These are phyloP conservation scores for Momotus momota DNA, from an alignment of 2,797 vertebrate species.

Conservation along the genomic window DNA sequence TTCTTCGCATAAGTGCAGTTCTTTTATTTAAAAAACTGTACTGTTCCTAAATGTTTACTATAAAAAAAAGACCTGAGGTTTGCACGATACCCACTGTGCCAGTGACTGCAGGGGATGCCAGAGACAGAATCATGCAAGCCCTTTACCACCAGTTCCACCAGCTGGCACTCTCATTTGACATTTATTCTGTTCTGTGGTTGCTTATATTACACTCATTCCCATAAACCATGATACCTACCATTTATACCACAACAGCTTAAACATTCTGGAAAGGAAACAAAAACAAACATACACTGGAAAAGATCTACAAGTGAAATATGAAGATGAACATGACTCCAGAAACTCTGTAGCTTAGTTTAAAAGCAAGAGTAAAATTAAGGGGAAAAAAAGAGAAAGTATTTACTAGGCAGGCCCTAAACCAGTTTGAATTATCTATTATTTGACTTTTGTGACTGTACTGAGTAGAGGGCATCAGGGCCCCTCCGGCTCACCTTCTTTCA, in stretches of 20 bases:
- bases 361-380: neutral
- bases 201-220: neutral
- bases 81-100: rapidly evolving
- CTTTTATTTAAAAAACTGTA: neutral
- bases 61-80: neutral
- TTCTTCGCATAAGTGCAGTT: neutral
- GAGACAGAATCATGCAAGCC: neutral
- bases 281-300: neutral
- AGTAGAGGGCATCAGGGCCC: neutral
- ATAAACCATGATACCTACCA: neutral
- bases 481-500: conserved; percentile 92
- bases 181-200: neutral
- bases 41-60: neutral
- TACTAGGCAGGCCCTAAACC: neutral
- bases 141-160: neutral
- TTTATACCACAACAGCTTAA: neutral
- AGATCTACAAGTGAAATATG: neutral
- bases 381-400: neutral
- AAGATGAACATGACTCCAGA: neutral
- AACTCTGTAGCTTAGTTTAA: neutral
- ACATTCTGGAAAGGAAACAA: neutral
- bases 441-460: neutral
- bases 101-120: neutral
- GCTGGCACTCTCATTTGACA: neutral
- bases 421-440: neutral